These are phyloP conservation scores for Tolmerus cingulatus DNA, from an alignment of 2,888 invertebrate genomes.

Conservation along the genomic window DNA sequence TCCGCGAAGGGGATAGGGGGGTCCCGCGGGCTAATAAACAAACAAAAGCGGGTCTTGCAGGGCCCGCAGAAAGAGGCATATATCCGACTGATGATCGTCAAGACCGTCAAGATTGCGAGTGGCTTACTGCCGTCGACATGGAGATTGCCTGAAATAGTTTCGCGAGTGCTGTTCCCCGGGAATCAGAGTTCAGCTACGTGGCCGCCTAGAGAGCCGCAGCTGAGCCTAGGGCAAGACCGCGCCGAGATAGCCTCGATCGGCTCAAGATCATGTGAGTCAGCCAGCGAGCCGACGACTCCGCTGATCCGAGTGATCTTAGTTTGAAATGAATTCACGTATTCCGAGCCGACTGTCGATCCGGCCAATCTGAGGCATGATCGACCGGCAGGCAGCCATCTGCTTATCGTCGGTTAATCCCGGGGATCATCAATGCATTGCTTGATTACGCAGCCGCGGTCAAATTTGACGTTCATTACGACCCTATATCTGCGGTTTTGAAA, in stretches of 20 bases:
- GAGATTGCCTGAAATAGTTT: neutral
- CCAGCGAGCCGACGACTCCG: neutral
- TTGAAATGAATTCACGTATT: slow-evolving; percentile 23
- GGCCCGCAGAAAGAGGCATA: neutral
- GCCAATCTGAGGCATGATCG: neutral
- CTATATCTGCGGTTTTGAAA: slow-evolving; percentile 2
- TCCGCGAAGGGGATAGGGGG: neutral
- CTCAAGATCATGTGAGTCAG: neutral
- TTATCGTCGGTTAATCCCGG: neutral
- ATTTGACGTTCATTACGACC: neutral
- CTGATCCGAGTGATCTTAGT: neutral
- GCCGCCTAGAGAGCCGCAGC: neutral
- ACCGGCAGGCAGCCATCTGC: neutral
- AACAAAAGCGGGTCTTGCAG: slow-evolving; percentile 1
- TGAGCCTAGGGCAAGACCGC: neutral
- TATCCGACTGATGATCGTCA: slow-evolving; percentile 11
- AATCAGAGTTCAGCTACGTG: slow-evolving; percentile 20
- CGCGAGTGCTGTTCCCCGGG: neutral
- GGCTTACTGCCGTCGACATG: neutral
- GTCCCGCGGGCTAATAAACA: neutral
- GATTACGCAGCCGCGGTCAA: slow-evolving; percentile 5
- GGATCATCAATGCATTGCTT: neutral
- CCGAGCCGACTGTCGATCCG: neutral
- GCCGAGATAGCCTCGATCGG: neutral
- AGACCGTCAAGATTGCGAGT: slow-evolving; percentile 2